A percentile compares a stretch with the other conserved stretches of the same genome.
These are phyloP conservation scores for Caracal caracal DNA, from an alignment of 2,113 vertebrate genomes.

Conservation along the genomic window DNA sequence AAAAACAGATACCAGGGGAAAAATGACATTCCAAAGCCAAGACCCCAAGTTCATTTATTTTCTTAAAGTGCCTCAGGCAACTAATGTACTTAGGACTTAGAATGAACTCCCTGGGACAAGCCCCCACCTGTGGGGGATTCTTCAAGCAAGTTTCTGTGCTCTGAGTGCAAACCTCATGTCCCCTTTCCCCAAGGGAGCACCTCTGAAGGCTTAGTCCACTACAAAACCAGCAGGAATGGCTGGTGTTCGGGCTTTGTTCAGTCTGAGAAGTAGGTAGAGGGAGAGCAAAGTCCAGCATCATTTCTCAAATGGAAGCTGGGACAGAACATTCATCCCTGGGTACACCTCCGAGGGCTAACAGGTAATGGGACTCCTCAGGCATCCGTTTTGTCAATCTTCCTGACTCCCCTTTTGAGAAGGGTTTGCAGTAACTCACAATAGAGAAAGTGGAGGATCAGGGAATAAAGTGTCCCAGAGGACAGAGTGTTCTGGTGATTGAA, in stretches of 20 bases:
- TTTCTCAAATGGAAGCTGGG: background rate
- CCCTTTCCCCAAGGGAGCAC: background rate
- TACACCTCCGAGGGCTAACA: background rate
- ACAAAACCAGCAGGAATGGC: background rate
- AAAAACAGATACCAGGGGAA: slow-evolving; percentile 60
- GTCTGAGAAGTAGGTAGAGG: background rate
- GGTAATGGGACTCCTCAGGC: background rate
- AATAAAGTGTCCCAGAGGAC: background rate
- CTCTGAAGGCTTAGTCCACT: background rate
- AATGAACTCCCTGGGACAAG: slow-evolving; percentile 34
- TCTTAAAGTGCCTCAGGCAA: slow-evolving; percentile 65
- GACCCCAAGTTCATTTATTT: slow-evolving; percentile 70
- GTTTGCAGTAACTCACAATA: background rate
- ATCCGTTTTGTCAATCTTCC: background rate
- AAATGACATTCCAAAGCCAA: slow-evolving; percentile 50
- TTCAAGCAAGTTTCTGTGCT: background rate
- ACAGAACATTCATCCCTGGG: background rate
- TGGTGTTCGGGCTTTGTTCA: background rate
- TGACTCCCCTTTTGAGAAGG: background rate
- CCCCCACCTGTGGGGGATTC: background rate
- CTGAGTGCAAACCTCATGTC: background rate
- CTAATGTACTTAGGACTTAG: slow-evolving; percentile 34
- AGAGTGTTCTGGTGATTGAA: background rate
- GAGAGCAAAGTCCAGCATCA: background rate
- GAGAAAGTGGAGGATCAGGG: background rate